These are phyloP conservation scores for Exocentrus adspersus DNA, from an alignment of 2,888 invertebrate species.

Conservation along the genomic window DNA sequence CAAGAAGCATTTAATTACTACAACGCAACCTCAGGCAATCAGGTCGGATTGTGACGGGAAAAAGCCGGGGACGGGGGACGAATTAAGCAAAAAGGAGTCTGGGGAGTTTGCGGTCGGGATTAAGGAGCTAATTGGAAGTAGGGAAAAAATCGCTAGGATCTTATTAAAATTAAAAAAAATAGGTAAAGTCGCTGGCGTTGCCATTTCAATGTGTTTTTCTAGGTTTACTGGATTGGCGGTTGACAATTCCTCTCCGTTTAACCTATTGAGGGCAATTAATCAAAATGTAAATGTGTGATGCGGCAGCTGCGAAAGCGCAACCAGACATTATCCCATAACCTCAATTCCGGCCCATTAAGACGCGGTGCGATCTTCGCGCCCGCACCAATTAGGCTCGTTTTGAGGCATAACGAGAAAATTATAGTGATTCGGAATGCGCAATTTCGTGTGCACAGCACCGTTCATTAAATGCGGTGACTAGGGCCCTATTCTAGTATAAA, in stretches of 20 bases:
- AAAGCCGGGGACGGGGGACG: slow-evolving; percentile 40
- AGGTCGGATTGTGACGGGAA: slow-evolving; percentile 41
- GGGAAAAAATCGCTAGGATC: too few relatives aligned
- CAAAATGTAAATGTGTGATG: too few relatives aligned
- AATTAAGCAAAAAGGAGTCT: slow-evolving; percentile 35
- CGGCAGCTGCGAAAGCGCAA: neutral
- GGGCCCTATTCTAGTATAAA: slow-evolving; percentile 31
- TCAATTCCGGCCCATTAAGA: neutral
- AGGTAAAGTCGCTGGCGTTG: too few relatives aligned
- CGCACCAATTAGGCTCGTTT: slow-evolving; percentile 25
- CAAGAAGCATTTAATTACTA: slow-evolving; percentile 44
- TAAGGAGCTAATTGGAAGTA: neutral
- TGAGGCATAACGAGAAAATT: slow-evolving; percentile 36
- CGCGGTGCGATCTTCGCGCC: neutral
- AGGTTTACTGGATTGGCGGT: too few relatives aligned
- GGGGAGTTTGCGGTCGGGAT: neutral
- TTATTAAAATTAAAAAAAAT: too few relatives aligned
- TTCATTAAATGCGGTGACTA: slow-evolving; percentile 40
- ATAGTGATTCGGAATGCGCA: slow-evolving; percentile 33
- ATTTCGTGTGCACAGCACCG: slow-evolving; percentile 26
- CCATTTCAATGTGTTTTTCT: too few relatives aligned
- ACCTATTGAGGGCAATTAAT: too few relatives aligned
- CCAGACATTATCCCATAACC: neutral
- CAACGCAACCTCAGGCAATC: slow-evolving; percentile 36
- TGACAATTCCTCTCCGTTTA: too few relatives aligned